Percentiles rank a stretch among this genome's conserved stretches.
These are phyloP conservation scores for Babylonia areolata DNA, from an alignment of 1,140 invertebrate species.

Conservation along the genomic window DNA sequence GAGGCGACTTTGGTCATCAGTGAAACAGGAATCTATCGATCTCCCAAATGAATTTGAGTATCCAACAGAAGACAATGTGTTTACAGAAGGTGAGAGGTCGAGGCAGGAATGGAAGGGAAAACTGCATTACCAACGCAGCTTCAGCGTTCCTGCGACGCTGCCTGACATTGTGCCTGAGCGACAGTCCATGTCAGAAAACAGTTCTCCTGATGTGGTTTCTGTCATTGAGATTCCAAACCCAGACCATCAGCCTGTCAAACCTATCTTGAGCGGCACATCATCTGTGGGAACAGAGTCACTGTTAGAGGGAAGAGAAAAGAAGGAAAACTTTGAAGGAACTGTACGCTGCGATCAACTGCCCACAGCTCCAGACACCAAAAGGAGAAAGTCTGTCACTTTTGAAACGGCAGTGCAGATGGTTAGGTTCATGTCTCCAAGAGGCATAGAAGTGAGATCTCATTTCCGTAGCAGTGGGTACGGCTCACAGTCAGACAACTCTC, in stretches of 20 bases:
- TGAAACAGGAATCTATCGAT: slow-evolving; percentile 18
- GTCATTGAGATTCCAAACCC: background rate
- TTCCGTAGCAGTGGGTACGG: slow-evolving; percentile 35
- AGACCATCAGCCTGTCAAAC: background rate
- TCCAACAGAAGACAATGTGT: slow-evolving; percentile 29
- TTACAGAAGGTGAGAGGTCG: slow-evolving; percentile 8
- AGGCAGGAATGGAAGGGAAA: background rate
- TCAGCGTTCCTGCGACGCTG: slow-evolving; percentile 23
- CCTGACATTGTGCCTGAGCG: slow-evolving; percentile 27
- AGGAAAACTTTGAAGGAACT: slow-evolving; percentile 23
- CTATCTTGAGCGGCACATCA: background rate
- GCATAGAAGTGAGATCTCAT: background rate
- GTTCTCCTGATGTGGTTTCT: slow-evolving; percentile 20
- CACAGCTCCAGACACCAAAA: background rate
- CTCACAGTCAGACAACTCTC: slow-evolving; percentile 26
- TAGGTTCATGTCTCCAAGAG: slow-evolving; percentile 6
- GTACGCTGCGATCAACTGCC: background rate
- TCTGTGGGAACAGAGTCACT: background rate
- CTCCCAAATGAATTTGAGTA: slow-evolving; percentile 12
- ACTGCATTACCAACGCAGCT: background rate
- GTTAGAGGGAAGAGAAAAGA: background rate
- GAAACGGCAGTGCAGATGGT: slow-evolving; percentile 22
- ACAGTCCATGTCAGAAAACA: background rate
- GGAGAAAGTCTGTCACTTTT: slow-evolving; percentile 33
- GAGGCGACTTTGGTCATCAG: background rate